Evolutionary conservation across 2,113 vertebrate genomes (phyloP), one percentile per base, ranked within the genome.

Genomic region (Antechinus stuartii): DNA sequence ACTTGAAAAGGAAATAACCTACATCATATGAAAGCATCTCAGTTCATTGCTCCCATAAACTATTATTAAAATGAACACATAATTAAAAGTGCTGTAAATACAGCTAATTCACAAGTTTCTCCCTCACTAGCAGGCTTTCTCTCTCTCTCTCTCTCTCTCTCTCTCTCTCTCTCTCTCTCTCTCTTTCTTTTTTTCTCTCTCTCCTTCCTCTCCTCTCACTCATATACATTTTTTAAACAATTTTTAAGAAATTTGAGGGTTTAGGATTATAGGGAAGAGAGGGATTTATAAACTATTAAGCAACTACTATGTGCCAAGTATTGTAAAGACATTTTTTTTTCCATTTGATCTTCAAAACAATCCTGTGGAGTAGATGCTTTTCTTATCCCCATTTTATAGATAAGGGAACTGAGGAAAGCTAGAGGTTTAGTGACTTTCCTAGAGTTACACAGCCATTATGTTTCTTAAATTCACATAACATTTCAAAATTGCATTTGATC

Each of bases 1-100:
- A 93, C 92, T 95, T 93, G 90, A 97, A 91, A 92, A 76, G 68
- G 90, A 97, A 96, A 96, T 96, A 96, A 94, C 92, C 94, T n/a
- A 46, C 54, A 91, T 53, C 96, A 19, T 49, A 61, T 42, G 54
- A 89, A 92, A 54, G 55, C 49, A 93, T 95, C 95, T 95, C 95
- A 93, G 95, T 92, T 91, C 98, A 97, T 0, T 92, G 94, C 96
- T 90, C 95, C 96, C 95, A 96, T 53, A 97, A 95, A 97, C 91
- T 95, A 91, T 96, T 96, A 97, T 95, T 97, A 95, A 97, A 96
- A 91, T 55, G 90, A 97, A 49, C 92, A 22, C 94, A 53, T 95
- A 97, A 97, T 96, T 95, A 96, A 91, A 90, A 27, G 90, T 68
- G 61, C 61, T 53, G 54, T 90, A 96, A 95, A 84, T 95, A 97